Evolutionary conservation across 1,140 invertebrate genomes (phyloP), one percentile per base, ranked within the genome.

Genomic region (Anoplophora glabripennis): DNA sequence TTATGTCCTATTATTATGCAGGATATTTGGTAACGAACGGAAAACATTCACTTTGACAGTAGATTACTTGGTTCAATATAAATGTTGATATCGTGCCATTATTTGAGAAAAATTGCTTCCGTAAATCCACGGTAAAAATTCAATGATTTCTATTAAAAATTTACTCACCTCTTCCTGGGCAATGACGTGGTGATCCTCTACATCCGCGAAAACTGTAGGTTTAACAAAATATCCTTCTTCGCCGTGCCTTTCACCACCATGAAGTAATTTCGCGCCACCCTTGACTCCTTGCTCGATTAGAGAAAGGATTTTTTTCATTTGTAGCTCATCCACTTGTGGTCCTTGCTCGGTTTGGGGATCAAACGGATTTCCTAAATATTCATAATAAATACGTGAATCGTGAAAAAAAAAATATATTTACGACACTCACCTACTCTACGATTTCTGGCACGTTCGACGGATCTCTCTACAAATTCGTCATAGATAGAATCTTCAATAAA

Each of bases 141-240:
- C n/a, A n/a, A n/a, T n/a, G n/a, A n/a, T n/a, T n/a, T n/a, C n/a
- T n/a, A n/a, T n/a, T n/a, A n/a, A n/a, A n/a, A n/a, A n/a, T n/a
- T n/a, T n/a, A 55, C 49, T 71, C 68, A 91, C 90, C 80, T 99
- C 96, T 74, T 95, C 91, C 52, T 78, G 83, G 5, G 95, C 94
- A 74, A 99, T 97, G 21, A 82, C 86, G 92, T 98, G 97, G 67
- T 96, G 74, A 73, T 99, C 96, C 63, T 86, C 72, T 2, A 99
- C 96, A 77, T 98, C 85, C 11, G 89, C 85, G 78, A 99, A 99
- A 1, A 99, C 93, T 0, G 97, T 99, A 14, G 97, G 97, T 71
- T 96, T 79, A 11, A 99, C 81, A 75, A 89, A 99, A 75, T 91
- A 98, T 0, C 97, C 97, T 57, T 83, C 83, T 46, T 86, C 83